Conservation (phyloP, 2,888 invertebrate species). For the Mayetiola destructor region DNA sequence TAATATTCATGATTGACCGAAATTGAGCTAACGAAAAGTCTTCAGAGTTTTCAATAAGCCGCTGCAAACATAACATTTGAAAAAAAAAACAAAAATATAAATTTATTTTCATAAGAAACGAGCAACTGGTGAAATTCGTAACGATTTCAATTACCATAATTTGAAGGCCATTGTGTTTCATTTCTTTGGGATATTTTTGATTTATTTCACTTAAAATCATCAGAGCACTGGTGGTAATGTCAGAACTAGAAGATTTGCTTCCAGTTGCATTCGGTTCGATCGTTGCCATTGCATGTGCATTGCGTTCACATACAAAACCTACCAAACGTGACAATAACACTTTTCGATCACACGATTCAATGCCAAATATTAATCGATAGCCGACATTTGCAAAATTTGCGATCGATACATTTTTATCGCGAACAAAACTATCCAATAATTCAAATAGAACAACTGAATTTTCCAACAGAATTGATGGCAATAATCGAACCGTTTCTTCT, state of each 20-base stretch:
- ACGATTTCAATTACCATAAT: conserved; percentile 23
- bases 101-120: background rate
- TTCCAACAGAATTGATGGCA: conserved; percentile 40
- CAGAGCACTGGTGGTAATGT: conserved; percentile 28
- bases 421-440: conserved; percentile 42
- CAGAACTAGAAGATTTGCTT: conserved; percentile 23
- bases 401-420: conserved; percentile 37
- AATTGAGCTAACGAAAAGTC: conserved; percentile 58
- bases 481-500: conserved; percentile 41
- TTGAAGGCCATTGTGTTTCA: conserved; percentile 26
- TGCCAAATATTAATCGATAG: conserved; percentile 37
- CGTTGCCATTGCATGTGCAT: conserved; percentile 22
- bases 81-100: background rate
- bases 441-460: conserved; percentile 41
- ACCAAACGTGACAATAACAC: conserved; percentile 26
- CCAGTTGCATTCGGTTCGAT: conserved; percentile 19
- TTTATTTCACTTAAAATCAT: conserved; percentile 28
- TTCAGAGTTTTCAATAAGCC: conserved; percentile 60
- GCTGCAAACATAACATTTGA: conserved; percentile 27
- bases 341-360: conserved; percentile 29
- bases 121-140: no score
- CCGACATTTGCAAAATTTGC: conserved; percentile 44
- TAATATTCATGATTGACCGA: conserved; percentile 58
- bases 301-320: conserved; percentile 14
- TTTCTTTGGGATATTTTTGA: conserved; percentile 27